Evolutionary conservation across 2,888 invertebrate genomes (phyloP).

Genomic region (Augochlorella aurata): DNA sequence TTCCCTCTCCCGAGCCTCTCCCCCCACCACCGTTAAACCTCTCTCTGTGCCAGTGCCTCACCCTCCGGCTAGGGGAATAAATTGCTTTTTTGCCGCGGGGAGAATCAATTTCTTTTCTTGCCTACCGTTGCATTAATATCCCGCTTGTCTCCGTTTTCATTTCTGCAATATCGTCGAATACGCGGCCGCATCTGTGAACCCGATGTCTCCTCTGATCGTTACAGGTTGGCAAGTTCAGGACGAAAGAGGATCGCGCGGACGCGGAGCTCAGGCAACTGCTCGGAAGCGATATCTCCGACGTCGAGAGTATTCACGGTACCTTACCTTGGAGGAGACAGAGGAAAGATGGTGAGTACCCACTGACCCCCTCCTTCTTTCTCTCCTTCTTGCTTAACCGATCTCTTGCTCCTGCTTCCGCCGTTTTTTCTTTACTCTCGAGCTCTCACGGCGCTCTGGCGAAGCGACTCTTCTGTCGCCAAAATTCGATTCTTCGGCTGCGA

Average conservation of each 20-base stretch:
- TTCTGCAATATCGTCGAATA: slow-evolving; percentile 30
- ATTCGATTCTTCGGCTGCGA: too few species aligned
- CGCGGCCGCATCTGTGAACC: slow-evolving; percentile 10
- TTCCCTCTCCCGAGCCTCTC: background rate
- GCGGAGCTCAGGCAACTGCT: slow-evolving; percentile 89
- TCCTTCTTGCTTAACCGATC: background rate
- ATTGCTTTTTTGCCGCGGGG: slow-evolving; percentile 42
- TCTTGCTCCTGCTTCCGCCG: slow-evolving; percentile 9
- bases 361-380: background rate
- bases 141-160: slow-evolving; percentile 45
- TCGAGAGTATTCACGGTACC: slow-evolving; percentile 85
- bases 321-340: slow-evolving; percentile 85
- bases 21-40: background rate
- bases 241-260: slow-evolving; percentile 90
- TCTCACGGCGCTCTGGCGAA: too few species aligned
- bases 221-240: slow-evolving; percentile 89
- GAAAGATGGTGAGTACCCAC: slow-evolving; percentile 81
- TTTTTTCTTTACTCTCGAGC: background rate
- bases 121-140: slow-evolving; percentile 52
- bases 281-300: slow-evolving; percentile 86
- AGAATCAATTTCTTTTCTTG: slow-evolving; percentile 53
- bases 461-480: too few species aligned
- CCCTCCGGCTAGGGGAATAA: slow-evolving; percentile 31
- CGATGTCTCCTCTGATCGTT: slow-evolving; percentile 53
- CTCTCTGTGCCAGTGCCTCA: background rate